These are phyloP conservation scores for Peribatodes rhomboidaria DNA, from an alignment of 2,888 invertebrate species.

Conservation along the genomic window DNA sequence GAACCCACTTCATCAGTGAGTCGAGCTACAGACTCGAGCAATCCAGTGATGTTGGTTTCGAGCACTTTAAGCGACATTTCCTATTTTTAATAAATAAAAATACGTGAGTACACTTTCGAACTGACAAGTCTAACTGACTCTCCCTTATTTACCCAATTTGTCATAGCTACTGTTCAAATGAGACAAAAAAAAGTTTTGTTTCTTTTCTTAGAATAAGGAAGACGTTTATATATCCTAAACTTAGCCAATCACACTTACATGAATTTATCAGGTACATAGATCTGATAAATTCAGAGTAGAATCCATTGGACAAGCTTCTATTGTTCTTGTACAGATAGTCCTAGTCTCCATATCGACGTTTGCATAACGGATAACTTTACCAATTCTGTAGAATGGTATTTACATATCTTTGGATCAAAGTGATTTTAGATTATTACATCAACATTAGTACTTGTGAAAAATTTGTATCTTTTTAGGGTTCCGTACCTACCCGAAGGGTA, in stretches of 20 bases:
- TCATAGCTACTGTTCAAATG: no score
- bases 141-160: no score
- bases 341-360: not conserved
- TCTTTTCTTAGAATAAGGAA: slow-evolving; percentile 10
- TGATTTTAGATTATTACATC: no score
- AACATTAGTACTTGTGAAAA: no score
- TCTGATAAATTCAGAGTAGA: slow-evolving; percentile 12
- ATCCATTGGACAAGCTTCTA: not conserved
- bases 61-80: not conserved
- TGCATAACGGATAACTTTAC: not conserved
- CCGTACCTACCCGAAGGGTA: no score
- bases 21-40: not conserved
- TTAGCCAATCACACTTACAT: slow-evolving; percentile 5
- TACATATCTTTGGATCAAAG: not conserved
- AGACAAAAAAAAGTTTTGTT: not conserved
- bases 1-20: not conserved
- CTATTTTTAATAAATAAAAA: not conserved
- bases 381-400: not conserved
- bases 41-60: not conserved
- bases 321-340: not conserved
- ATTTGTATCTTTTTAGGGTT: no score
- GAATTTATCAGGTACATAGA: no score
- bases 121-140: no score
- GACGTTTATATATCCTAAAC: slow-evolving; percentile 15
- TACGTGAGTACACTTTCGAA: not conserved